Evolutionary conservation across 2,888 invertebrate genomes (phyloP), one percentile per base, ranked within the genome.

Genomic region (Agonum fuliginosum): DNA sequence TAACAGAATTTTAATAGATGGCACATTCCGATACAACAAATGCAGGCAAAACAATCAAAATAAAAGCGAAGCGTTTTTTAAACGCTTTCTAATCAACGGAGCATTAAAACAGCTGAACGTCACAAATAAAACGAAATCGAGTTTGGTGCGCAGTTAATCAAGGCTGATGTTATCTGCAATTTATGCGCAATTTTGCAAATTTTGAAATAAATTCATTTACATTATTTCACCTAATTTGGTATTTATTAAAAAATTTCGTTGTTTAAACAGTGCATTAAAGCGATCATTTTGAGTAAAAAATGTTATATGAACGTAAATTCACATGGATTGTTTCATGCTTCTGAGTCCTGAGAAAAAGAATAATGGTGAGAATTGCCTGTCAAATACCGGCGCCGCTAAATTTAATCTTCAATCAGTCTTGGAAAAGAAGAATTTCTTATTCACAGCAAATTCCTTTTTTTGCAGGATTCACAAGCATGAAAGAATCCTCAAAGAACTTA

Each of bases 1-100:
- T 30, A 62, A 6, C 58, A 14, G 58, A 27, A 62, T 62, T 27
- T 62, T 30, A 62, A 62, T 62, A 62, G 17, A 62, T 62, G 30
- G 30, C 34, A 20, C 30, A 30, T 62, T 30, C 27, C 58, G 14
- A 10, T 2, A 27, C 27, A 17, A 12, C 46, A 46, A 46, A 3
- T 17, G 17, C 22, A 62, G 27, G 30, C 17, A 14, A 30, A 62
- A 62, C 58, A 30, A 62, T 62, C 58, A 62, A 62, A 62, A 54
- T 48, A 48, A 48, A 20, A 20, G 54, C 22, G 54, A 54, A 54
- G 62, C 51, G 51, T 27, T 34, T 51, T 46, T 43, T 24, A 27
- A 71, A 71, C 46, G 41, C 72, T 72, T 72, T 72, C 72, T 72
- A 72, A 72, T 72, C 72, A 72, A 22, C 58, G 37, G 48, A 54